A percentile compares a stretch with the other conserved stretches of the same genome.
Conservation (phyloP, 2,888 invertebrate species). For the Aleiodes leptofemur region DNA sequence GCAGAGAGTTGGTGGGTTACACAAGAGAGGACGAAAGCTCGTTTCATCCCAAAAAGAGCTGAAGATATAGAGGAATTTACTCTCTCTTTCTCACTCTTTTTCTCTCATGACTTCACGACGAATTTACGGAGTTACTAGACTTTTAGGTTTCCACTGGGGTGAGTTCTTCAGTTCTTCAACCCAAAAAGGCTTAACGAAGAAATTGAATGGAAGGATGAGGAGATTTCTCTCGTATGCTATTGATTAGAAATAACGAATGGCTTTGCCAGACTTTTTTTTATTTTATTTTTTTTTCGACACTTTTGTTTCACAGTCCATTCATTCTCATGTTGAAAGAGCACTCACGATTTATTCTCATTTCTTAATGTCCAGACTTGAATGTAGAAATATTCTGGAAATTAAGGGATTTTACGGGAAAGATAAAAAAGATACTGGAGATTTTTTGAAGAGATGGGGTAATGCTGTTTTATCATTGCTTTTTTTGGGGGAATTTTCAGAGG, state of each 20-base stretch:
- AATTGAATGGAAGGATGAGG: slow-evolving; percentile 11
- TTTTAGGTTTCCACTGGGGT: slow-evolving; percentile 20
- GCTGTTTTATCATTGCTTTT: too few species aligned
- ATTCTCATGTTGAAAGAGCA: slow-evolving; percentile 17
- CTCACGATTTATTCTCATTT: slow-evolving; percentile 26
- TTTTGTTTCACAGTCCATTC: slow-evolving; percentile 16
- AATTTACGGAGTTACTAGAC: slow-evolving; percentile 54
- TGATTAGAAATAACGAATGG: slow-evolving; percentile 57
- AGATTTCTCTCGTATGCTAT: slow-evolving; percentile 41
- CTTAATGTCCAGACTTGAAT: neutral
- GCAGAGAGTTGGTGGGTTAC: slow-evolving; percentile 24
- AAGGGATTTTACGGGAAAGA: too few species aligned
- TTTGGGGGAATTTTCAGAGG: too few species aligned
- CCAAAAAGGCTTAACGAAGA: slow-evolving; percentile 48
- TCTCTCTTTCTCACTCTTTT: too few species aligned
- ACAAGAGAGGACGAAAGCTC: slow-evolving; percentile 17
- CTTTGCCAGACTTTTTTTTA: slow-evolving; percentile 7
- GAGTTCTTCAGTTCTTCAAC: slow-evolving; percentile 21
- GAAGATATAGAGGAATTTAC: slow-evolving; percentile 28
- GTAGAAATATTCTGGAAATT: neutral
- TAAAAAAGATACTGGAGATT: too few species aligned
- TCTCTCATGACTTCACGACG: slow-evolving; percentile 44
- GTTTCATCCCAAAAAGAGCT: slow-evolving; percentile 36
- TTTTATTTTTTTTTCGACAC: neutral
- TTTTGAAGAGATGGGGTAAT: too few species aligned